A percentile compares a stretch with the other conserved stretches of the same genome.
These are phyloP conservation scores for Scrobipalpa costella DNA, from an alignment of 2,888 invertebrate genomes.

Conservation along the genomic window DNA sequence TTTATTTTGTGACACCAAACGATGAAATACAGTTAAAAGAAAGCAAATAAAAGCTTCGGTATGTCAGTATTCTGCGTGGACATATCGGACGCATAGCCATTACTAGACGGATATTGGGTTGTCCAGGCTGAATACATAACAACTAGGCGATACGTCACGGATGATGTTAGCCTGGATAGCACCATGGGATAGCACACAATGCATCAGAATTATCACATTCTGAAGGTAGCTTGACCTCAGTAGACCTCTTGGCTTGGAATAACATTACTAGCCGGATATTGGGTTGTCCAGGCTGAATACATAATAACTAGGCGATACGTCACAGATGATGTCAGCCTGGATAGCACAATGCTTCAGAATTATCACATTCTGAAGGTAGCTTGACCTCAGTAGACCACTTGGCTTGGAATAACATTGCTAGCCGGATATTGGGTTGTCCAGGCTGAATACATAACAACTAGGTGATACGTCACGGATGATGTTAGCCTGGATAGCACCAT, in stretches of 20 bases:
- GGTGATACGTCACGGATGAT: constrained; percentile 14
- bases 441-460: constrained; percentile 15
- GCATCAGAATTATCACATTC: too few species aligned
- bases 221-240: too few species aligned
- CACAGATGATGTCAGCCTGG: constrained; percentile 6
- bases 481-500: too few species aligned
- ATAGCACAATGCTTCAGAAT: neutral
- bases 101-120: constrained; percentile 16
- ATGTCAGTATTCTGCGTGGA: neutral
- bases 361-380: neutral
- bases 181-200: too few species aligned
- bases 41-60: neutral
- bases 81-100: constrained; percentile 13
- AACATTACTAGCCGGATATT: too few species aligned
- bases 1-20: too few species aligned
- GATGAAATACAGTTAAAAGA: neutral
- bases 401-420: too few species aligned
- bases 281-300: too few species aligned
- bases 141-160: constrained; percentile 9
- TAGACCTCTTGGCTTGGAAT: too few species aligned
- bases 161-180: too few species aligned
- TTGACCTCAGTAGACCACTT: too few species aligned
- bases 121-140: constrained; percentile 14
- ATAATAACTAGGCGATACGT: too few species aligned
- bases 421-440: constrained; percentile 11